Percentiles rank a stretch among this genome's conserved stretches.
These are phyloP conservation scores for Pseudobourletiella spinata DNA, from an alignment of 1,140 invertebrate genomes.

Conservation along the genomic window DNA sequence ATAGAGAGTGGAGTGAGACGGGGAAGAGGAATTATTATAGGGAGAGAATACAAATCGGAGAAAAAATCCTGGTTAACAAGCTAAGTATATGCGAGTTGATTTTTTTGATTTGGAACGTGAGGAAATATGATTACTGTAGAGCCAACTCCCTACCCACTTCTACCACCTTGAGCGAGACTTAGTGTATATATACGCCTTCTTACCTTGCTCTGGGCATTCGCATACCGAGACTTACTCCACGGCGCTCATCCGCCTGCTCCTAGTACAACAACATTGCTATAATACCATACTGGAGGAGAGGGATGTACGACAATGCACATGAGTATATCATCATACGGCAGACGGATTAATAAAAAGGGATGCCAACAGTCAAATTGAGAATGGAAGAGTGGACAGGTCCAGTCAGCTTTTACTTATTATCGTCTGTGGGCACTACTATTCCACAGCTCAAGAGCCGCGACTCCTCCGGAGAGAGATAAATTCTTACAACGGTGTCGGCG, in stretches of 20 bases:
- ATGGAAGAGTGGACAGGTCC: background rate
- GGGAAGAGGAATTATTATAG: too few relatives aligned
- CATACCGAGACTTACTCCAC: too few relatives aligned
- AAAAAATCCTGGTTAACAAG: background rate
- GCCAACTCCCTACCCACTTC: background rate
- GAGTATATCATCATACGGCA: too few relatives aligned
- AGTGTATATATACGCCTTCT: too few relatives aligned
- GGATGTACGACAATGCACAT: too few relatives aligned
- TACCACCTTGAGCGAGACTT: background rate
- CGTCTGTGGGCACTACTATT: background rate
- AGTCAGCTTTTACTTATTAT: background rate
- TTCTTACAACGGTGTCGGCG: too few relatives aligned
- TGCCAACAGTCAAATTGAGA: background rate
- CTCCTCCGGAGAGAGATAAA: background rate
- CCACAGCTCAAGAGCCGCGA: background rate
- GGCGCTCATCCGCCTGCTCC: background rate
- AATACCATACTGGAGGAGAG: too few relatives aligned
- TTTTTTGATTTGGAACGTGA: background rate
- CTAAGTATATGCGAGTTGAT: too few relatives aligned
- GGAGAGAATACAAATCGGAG: background rate
- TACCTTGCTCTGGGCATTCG: background rate
- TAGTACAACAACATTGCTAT: too few relatives aligned
- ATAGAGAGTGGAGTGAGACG: background rate
- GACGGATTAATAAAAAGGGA: background rate
- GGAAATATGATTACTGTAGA: background rate